Base-by-base conservation (phyloP, 2,113 vertebrate genomes). In the Nestor notabilis region DNA sequence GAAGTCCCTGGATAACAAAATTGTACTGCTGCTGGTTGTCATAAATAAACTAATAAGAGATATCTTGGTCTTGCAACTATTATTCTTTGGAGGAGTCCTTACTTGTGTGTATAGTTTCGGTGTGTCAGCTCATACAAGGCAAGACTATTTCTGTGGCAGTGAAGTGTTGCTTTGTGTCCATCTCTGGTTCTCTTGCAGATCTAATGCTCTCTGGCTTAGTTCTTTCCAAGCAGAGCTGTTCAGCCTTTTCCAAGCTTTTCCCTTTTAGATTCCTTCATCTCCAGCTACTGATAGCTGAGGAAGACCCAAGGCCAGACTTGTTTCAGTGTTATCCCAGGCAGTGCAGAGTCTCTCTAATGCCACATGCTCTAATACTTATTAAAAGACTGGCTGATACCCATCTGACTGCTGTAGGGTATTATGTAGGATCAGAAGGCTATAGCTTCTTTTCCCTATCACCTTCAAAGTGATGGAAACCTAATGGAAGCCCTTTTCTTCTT, bases 1-100 rank as follows among this genome's bases (percentile, higher is more conserved):
- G 91, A 97, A 95, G 90, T 92, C 91, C 81, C 83, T 70, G 87
- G 41, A n/a, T 69, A 91, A 92, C 52, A 96, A 92, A 94, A 94
- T 90, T 89, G 86, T 69, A 53, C 85, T 92, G 81, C 81, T 64
- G 55, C 66, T 94, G 35, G 17, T 77, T 87, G 61, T 91, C 39
- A 50, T 95, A 91, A 96, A 96, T 93, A 93, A 96, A 89, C 89
- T 87, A 78, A 7, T 4, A 55, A 33, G 63, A 93, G 7, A 77
- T 61, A 83, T 69, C 63, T 82, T 65, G 66, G 13, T 93, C 53
- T 76, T 89, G 46, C 58, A 91, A 58, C 41, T 75, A 31, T 69
- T 60, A 35, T 8, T 87, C 46, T 85, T 70, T 78, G 33, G n/a
- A 78, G 20, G 47, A 82, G 41, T 87, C 74, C 50, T 89, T 92